Conservation (phyloP, 2,113 vertebrate genomes). For the Strix uralensis region DNA sequence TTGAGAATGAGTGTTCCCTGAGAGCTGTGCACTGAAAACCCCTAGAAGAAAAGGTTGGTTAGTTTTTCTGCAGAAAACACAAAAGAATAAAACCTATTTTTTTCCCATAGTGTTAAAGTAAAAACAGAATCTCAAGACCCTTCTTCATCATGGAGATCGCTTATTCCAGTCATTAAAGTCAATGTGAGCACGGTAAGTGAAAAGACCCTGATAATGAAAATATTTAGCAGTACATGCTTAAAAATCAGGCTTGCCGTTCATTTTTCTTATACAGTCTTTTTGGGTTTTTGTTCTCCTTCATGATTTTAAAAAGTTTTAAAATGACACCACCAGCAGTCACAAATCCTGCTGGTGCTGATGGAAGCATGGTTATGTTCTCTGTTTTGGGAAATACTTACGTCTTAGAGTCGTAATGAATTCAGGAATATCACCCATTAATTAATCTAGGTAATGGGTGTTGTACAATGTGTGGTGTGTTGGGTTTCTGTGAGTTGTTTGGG, state of each 20-base stretch:
- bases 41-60: neutral
- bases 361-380: neutral
- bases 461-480: neutral
- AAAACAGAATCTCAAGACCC: slow-evolving; percentile 90
- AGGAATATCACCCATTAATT: neutral
- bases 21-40: neutral
- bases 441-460: neutral
- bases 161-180: slow-evolving; percentile 98
- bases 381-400: neutral
- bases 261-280: neutral
- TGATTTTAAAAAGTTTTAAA: neutral
- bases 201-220: neutral
- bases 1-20: neutral
- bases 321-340: neutral
- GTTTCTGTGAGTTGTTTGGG: neutral
- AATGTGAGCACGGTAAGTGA: slow-evolving; percentile 95
- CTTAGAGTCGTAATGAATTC: neutral
- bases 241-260: neutral
- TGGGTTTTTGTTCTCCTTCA: neutral
- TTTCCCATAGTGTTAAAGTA: slow-evolving; percentile 81
- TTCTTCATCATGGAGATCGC: slow-evolving; percentile 94
- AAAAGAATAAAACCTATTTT: neutral
- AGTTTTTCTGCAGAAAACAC: neutral
- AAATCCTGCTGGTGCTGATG: neutral
- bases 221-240: neutral